These are phyloP conservation scores for Numenius phaeopus DNA, from an alignment of 2,797 vertebrate genomes.

Conservation along the genomic window DNA sequence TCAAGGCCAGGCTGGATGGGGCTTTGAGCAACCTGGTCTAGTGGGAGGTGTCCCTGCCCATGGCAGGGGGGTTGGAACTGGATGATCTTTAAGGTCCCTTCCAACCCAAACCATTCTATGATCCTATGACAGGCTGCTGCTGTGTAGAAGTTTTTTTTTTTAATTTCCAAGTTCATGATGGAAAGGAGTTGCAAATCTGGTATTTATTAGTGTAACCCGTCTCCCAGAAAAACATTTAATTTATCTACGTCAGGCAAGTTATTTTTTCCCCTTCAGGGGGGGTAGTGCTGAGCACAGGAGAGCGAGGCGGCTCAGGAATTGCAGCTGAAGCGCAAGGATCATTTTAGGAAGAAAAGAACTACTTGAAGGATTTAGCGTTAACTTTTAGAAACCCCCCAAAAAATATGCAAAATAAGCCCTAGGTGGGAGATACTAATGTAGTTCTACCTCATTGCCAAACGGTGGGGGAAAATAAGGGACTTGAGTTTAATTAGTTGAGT, in stretches of 20 bases:
- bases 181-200: not conserved
- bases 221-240: not conserved
- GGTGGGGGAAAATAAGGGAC: not conserved
- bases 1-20: too few relatives aligned
- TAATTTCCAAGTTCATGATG: not conserved
- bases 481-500: not conserved
- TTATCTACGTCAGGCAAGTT: not conserved
- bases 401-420: not conserved
- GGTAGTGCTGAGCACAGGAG: not conserved
- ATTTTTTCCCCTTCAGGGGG: not conserved
- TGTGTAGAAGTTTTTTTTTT: not conserved
- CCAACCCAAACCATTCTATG: too few relatives aligned
- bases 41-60: too few relatives aligned
- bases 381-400: not conserved
- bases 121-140: not conserved
- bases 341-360: not conserved
- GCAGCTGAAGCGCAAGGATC: not conserved
- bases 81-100: too few relatives aligned
- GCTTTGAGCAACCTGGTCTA: too few relatives aligned
- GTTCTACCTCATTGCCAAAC: not conserved
- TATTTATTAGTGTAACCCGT: not conserved
- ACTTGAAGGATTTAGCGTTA: not conserved
- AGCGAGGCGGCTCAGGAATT: not conserved
- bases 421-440: not conserved
- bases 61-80: too few relatives aligned